Conservation (phyloP, 1,140 invertebrate genomes). For the Laodelphax striatellus region DNA sequence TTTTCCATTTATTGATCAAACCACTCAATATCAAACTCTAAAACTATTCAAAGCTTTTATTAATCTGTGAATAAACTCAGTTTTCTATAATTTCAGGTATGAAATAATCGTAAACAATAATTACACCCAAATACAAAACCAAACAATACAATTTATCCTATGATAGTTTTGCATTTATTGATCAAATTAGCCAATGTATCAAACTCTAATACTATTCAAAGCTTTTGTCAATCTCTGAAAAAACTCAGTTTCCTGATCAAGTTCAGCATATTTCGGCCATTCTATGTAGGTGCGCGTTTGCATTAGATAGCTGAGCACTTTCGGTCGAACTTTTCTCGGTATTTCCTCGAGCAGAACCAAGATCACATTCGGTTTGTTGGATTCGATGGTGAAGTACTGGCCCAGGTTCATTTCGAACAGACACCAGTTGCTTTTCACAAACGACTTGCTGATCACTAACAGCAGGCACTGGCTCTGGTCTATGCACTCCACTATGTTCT, state of each 20-base stretch:
- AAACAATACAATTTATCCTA: too few species aligned
- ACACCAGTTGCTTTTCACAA: slow-evolving; percentile 49
- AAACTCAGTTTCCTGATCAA: background rate
- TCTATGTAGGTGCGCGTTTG: slow-evolving; percentile 48
- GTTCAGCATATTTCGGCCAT: slow-evolving; percentile 35
- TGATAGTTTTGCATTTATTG: too few species aligned
- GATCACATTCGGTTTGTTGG: slow-evolving; percentile 43
- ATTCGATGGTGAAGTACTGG: slow-evolving; percentile 47
- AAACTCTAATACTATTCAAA: background rate
- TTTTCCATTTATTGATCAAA: too few species aligned
- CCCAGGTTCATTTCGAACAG: slow-evolving; percentile 53
- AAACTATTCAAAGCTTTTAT: too few species aligned
- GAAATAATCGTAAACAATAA: too few species aligned
- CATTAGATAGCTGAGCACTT: slow-evolving; percentile 48
- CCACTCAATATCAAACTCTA: too few species aligned
- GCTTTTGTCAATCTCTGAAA: slow-evolving; percentile 1
- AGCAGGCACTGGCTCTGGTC: slow-evolving; percentile 44
- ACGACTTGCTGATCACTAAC: slow-evolving; percentile 43
- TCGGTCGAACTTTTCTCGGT: slow-evolving; percentile 40
- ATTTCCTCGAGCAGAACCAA: slow-evolving; percentile 49
- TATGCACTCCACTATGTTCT: slow-evolving; percentile 52
- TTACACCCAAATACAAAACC: too few species aligned
- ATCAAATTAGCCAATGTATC: too few species aligned
- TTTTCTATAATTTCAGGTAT: too few species aligned
- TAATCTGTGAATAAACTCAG: too few species aligned